Conservation (phyloP, 92 coral and sea anemone species). For the Bergia puertoricense region DNA sequence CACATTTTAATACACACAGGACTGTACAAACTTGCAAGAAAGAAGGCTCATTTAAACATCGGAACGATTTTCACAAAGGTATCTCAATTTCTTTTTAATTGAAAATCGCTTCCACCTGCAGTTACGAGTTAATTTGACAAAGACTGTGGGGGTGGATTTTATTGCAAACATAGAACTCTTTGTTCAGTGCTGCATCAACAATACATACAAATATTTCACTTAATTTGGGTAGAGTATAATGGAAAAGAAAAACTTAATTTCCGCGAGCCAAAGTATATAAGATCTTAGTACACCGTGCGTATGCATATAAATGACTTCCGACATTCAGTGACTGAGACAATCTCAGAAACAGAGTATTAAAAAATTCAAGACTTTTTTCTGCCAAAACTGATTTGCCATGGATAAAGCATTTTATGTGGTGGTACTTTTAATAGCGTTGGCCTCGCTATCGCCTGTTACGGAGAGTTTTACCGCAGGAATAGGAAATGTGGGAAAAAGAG, state of each 20-base stretch:
- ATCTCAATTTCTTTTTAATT: conserved; percentile 8
- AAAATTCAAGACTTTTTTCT: not conserved
- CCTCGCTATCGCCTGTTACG: not conserved
- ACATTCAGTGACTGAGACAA: not conserved
- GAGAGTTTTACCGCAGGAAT: conserved; percentile 41
- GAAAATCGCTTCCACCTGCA: conserved; percentile 20
- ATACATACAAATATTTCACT: not conserved
- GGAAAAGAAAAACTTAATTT: conserved; percentile 28
- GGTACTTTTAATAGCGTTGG: conserved; percentile 3
- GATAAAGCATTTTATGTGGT: not conserved
- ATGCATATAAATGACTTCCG: not conserved
- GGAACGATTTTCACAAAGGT: conserved; percentile 10
- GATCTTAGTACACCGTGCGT: not conserved
- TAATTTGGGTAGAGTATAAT: conserved; percentile 26
- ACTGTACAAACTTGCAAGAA: too few species aligned
- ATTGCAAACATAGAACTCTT: conserved; percentile 15
- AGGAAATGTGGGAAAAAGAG: conserved; percentile 37
- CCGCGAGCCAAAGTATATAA: conserved; percentile 25
- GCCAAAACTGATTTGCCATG: not conserved
- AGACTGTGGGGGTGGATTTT: not conserved
- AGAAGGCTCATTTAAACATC: conserved; percentile 10
- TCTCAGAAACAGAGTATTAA: not conserved
- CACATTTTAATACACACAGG: not conserved
- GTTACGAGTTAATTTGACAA: not conserved
- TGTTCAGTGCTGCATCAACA: conserved; percentile 16